Base-by-base conservation (phyloP, 30 jellyfish, hydroid and myxozoan genomes). In the Aurelia aurita region DNA sequence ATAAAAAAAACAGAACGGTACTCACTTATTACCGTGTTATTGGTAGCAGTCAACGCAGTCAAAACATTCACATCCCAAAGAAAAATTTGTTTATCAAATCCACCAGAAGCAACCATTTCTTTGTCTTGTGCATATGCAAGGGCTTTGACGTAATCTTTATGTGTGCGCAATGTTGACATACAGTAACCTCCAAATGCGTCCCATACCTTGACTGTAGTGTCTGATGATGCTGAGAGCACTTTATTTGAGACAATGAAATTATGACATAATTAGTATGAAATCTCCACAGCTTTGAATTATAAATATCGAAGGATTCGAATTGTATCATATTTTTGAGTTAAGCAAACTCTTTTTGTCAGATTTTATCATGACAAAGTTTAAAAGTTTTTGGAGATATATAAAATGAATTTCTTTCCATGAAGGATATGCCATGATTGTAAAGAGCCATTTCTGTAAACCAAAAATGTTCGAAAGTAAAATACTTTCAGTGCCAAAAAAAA, bases 171-270 rank as follows among this genome's bases (percentile, higher is more conserved):
- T 5, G 99, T 94, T 34, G 99, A 94, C 99, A 88, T 94, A 89
- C 99, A 94, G 58, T 77, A 94, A 34, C 99, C 99, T 23, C 97
- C 97, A 78, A 65, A 39, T 5, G 99, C 97, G 73, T 94, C 99
- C 99, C 99, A 94, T 5, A 94, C 99, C 67, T 94, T 94, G 34
- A 94, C 99, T 5, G 99, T 94, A 20, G 99, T 94, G 65, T 94
- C 99, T 18, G 99, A 94, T 18, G 99, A 94, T 71, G 99, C 99
- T 29, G 99, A 94, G 11, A 94, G 86, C 74, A 94, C 99, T 94
- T 69, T 18, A 29, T 22, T n/a, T 34, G n/a, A n/a, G n/a, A n/a
- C 57, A 26, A 25, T 16, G 69, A 77, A 47, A 32, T 19, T 43
- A 63, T 0, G 0, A 74, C 15, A 68, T 25, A 12, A 19, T 54